Conservation (phyloP, 2,888 invertebrate genomes). For the Drosophila phalerata region DNA sequence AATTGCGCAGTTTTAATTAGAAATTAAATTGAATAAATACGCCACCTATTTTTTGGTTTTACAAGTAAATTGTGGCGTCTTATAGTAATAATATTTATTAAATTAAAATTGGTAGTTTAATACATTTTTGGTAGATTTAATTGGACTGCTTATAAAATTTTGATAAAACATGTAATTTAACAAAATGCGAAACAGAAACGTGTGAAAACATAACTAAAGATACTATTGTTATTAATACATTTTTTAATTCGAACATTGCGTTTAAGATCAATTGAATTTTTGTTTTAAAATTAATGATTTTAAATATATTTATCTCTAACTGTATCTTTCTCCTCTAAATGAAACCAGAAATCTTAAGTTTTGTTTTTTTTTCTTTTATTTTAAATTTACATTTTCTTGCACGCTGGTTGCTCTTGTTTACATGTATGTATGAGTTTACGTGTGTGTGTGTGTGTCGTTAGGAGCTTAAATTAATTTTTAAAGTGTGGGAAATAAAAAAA, state of each 20-base stretch:
- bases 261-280: too few relatives aligned
- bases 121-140: not conserved
- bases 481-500: constrained; percentile 24
- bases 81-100: not conserved
- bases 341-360: constrained; percentile 8
- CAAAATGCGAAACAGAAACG: not conserved
- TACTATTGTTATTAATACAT: not conserved
- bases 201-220: not conserved
- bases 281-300: not conserved
- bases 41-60: not conserved
- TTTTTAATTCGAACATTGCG: not conserved
- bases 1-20: too few relatives aligned
- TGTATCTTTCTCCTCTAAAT: not conserved
- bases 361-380: constrained; percentile 52
- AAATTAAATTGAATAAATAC: too few relatives aligned
- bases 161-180: not conserved
- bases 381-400: constrained; percentile 62
- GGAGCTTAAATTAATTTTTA: constrained; percentile 19
- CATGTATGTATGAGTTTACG: constrained; percentile 20
- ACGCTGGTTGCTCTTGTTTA: constrained; percentile 31
- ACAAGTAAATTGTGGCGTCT: too few relatives aligned
- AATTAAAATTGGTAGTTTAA: not conserved
- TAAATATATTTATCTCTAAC: not conserved
- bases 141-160: not conserved
- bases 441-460: constrained; percentile 33